Conservation (phyloP, 2,113 vertebrate genomes). For the Elanus axillaris region DNA sequence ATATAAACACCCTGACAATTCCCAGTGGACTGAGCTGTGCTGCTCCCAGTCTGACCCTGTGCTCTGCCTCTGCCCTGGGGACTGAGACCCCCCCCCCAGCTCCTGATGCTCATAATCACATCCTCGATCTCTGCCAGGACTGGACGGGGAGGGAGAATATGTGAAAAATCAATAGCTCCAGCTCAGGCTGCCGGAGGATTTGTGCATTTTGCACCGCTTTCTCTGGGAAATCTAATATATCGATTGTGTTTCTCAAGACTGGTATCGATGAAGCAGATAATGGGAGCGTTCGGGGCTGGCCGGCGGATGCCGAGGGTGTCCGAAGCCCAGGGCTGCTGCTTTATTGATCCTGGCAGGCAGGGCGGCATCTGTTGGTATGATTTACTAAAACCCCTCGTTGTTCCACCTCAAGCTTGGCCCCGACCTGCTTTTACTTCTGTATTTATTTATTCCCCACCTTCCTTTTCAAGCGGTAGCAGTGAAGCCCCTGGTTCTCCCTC, state of each 20-base stretch:
- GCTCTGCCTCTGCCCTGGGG: not conserved
- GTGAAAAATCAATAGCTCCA: not conserved
- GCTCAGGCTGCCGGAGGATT: not conserved
- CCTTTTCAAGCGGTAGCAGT: not conserved
- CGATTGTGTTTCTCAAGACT: accelerated
- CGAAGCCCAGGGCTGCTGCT: not conserved
- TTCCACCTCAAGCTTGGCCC: not conserved
- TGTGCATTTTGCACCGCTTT: not conserved
- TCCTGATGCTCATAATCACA: not conserved
- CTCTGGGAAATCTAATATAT: not conserved
- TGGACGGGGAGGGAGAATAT: accelerated
- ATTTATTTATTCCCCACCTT: not conserved
- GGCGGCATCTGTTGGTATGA: not conserved
- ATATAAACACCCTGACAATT: not conserved
- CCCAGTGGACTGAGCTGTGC: not conserved
- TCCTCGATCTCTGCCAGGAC: accelerated
- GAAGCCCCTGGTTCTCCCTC: not conserved
- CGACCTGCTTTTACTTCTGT: not conserved
- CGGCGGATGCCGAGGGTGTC: accelerated
- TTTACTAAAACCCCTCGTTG: not conserved
- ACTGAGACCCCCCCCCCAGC: not conserved
- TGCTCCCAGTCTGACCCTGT: not conserved
- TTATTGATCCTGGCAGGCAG: not conserved
- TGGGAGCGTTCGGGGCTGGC: not conserved
- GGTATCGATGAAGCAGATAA: not conserved